Percentiles rank a stretch among this genome's conserved stretches.
Conservation (phyloP, 2,888 invertebrate genomes). For the Folsomia manolachei region DNA sequence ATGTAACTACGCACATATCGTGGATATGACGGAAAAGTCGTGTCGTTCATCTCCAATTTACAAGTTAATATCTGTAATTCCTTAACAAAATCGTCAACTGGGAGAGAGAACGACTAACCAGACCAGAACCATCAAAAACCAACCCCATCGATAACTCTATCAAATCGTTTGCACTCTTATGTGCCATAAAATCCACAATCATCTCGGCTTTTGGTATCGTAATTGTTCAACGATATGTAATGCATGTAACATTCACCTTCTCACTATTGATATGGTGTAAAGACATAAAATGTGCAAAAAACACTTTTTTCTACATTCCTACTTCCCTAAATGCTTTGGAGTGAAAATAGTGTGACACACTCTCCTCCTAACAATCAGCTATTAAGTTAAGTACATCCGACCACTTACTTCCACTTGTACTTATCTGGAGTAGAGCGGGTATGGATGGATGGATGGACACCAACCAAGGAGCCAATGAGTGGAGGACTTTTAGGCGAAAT, state of each 20-base stretch:
- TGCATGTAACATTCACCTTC: neutral
- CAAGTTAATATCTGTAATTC: too few relatives aligned
- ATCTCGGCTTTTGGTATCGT: neutral
- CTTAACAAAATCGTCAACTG: neutral
- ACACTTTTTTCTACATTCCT: neutral
- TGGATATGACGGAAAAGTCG: too few relatives aligned
- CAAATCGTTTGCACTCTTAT: neutral
- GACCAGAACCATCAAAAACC: too few relatives aligned
- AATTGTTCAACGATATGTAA: neutral
- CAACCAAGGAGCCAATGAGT: neutral
- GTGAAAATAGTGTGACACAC: neutral
- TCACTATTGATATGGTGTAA: neutral
- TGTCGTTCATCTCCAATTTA: too few relatives aligned
- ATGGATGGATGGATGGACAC: too few relatives aligned
- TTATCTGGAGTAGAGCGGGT: neutral
- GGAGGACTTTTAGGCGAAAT: neutral
- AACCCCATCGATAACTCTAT: neutral
- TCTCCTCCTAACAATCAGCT: constrained; percentile 1
- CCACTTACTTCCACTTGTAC: constrained; percentile 7
- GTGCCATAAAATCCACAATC: constrained; percentile 3
- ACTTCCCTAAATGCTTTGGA: too few relatives aligned
- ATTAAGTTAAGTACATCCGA: constrained; percentile 14
- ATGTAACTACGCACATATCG: too few relatives aligned
- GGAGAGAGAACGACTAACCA: neutral
- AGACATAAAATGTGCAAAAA: neutral